These are phyloP conservation scores for Anser cygnoides DNA, from an alignment of 2,113 vertebrate species.

Conservation along the genomic window DNA sequence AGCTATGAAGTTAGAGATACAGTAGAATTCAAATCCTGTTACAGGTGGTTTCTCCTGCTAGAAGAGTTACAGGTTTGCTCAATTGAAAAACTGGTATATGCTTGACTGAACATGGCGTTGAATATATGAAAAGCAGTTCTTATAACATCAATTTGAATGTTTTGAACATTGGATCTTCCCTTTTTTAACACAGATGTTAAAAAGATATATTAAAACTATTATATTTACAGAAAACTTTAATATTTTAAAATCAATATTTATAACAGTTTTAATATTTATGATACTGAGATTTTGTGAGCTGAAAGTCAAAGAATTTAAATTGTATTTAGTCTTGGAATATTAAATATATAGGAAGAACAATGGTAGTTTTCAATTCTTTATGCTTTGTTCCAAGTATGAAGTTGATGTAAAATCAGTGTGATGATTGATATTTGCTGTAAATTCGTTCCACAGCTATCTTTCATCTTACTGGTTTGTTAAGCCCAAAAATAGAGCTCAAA, in stretches of 20 bases:
- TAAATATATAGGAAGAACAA: constrained; percentile 1
- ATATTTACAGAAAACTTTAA: not conserved
- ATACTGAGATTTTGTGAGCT: not conserved
- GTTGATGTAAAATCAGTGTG: constrained; percentile 15
- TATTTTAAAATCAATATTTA: constrained; percentile 37
- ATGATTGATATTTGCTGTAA: constrained; percentile 7
- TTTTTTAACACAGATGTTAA: not conserved
- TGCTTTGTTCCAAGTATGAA: not conserved
- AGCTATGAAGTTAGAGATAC: not conserved
- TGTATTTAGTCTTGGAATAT: not conserved
- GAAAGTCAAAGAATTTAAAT: constrained; percentile 11
- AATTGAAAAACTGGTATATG: not conserved
- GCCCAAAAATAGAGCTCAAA: not conserved
- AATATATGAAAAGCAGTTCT: not conserved
- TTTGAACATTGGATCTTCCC: not conserved
- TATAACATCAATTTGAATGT: not conserved
- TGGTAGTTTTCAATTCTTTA: not conserved
- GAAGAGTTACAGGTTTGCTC: not conserved
- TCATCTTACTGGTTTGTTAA: not conserved
- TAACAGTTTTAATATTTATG: constrained; percentile 27
- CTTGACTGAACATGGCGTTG: not conserved
- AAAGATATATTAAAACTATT: not conserved
- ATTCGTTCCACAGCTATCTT: not conserved
- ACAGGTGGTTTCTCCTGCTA: not conserved
- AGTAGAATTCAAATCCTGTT: not conserved